A percentile compares a stretch with the other conserved stretches of the same genome.
phyloP scores from a whole-genome alignment of 1,140 invertebrate species.

The Tetramorium alpestre region DNA sequence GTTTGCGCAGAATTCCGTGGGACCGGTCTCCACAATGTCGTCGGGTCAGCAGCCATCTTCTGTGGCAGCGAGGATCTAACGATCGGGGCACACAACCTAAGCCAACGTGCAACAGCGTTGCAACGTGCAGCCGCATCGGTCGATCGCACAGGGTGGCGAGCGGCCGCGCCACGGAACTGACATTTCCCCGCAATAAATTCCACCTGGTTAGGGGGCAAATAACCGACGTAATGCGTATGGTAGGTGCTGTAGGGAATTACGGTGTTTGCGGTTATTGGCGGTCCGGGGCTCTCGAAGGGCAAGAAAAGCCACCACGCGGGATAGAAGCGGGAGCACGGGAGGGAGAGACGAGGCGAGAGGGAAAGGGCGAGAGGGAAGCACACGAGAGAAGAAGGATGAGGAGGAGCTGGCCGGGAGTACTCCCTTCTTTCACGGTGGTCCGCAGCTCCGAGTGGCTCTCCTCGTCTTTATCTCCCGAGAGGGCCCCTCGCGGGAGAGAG shows the following conservation, averaged over 20 bases:
- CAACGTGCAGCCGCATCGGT: conserved; percentile 21
- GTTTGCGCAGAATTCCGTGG: background rate
- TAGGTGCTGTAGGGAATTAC: conserved; percentile 82
- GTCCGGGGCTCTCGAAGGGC: conserved; percentile 73
- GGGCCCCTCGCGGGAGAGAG: conserved; percentile 62
- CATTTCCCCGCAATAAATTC: conserved; percentile 78
- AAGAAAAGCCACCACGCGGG: conserved; percentile 71
- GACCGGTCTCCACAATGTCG: background rate
- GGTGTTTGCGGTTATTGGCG: conserved; percentile 82
- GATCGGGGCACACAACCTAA: conserved; percentile 1
- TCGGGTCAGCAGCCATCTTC: conserved; percentile 45
- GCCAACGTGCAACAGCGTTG: conserved; percentile 7
- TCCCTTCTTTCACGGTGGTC: conserved; percentile 84
- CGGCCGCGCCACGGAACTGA: conserved; percentile 62
- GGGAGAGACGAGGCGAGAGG: conserved; percentile 59
- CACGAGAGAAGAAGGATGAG: conserved; percentile 64
- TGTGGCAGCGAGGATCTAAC: conserved; percentile 37
- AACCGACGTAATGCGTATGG: conserved; percentile 77
- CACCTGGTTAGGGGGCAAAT: conserved; percentile 78
- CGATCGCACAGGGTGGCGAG: conserved; percentile 52
- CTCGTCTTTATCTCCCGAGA: conserved; percentile 76
- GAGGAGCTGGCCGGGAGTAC: conserved; percentile 76
- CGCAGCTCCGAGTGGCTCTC: conserved; percentile 77
- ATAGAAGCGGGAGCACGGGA: conserved; percentile 54
- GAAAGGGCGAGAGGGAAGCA: conserved; percentile 37